Conservation (phyloP, 2,113 vertebrate genomes). For the Helogale parvula region DNA sequence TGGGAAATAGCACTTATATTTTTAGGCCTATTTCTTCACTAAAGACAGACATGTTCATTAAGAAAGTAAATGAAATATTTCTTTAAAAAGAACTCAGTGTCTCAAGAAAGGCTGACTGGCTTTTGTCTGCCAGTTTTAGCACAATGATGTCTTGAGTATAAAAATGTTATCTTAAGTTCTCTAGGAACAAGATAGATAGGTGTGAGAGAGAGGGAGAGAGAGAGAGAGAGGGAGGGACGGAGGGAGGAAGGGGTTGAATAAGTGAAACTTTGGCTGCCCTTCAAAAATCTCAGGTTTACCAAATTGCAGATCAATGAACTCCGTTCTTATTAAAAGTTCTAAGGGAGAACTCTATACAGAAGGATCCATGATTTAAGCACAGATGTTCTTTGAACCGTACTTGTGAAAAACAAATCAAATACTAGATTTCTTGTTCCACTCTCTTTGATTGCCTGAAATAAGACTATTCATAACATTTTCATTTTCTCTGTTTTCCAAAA, state of each 20-base stretch:
- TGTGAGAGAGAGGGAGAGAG: background rate
- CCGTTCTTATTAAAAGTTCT: conserved; percentile 71
- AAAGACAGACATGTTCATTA: background rate
- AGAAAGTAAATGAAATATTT: conserved; percentile 26
- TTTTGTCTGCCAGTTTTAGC: conserved; percentile 49
- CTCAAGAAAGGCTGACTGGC: background rate
- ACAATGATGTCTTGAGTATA: conserved; percentile 67
- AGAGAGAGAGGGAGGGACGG: background rate
- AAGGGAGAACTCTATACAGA: conserved; percentile 43
- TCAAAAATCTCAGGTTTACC: conserved; percentile 79
- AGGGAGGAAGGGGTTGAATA: conserved; percentile 54
- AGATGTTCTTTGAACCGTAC: conserved; percentile 64
- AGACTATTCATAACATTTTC: conserved; percentile 66
- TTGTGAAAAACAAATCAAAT: conserved; percentile 80
- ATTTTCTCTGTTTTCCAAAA: conserved; percentile 72
- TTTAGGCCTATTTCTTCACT: background rate
- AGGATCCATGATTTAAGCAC: conserved; percentile 11
- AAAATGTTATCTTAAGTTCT: conserved; percentile 68
- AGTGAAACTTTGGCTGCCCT: conserved; percentile 81
- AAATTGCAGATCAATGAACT: conserved; percentile 76
- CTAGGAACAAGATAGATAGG: conserved; percentile 63
- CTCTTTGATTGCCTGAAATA: conserved; percentile 73
- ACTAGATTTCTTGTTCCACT: conserved; percentile 62
- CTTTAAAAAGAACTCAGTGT: background rate
- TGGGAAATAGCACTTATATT: conserved; percentile 1